Base-by-base conservation (phyloP, 2,888 invertebrate species). In the Argynnis bischoffii region DNA sequence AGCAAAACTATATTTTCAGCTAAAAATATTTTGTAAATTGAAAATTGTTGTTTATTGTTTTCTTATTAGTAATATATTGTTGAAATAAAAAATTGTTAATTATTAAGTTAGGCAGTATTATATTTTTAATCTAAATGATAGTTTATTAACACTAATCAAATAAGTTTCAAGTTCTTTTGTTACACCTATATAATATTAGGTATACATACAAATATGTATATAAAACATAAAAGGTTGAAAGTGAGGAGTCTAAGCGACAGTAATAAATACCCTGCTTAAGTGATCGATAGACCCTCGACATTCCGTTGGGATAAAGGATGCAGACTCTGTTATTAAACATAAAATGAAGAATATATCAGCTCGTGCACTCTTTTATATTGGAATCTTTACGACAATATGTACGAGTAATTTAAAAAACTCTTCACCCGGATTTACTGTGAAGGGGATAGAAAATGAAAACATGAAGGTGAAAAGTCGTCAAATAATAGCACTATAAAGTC, bases 231-330 rank as follows among this genome's bases (percentile, higher is more conserved):
- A 41, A 35, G 51, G 8, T 47, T 54, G 46, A 16, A 31, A 55
- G 51, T 54, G 31, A 31, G 50, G 55, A 53, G 18, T 51, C 60
- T 55, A 48, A 57, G 65, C 54, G 56, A 64, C 64, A 64, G 53
- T 60, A 60, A 64, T 66, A 66, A 70, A 64, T 64, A 60, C 16
- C 51, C 63, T 26, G 66, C 53, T 60, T 21, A 63, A 68, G 46
- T 68, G 66, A 71, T 68, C 59, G 70, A 71, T 71, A 48, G 31
- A 53, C 54, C 48, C 60, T 47, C 35, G 35, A 41, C 50, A 61
- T 50, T 53, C 48, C 48, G 26, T 48, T 31, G 6, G 59, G 54
- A 66, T 66, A 66, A 54, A 46, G 26, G 54, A 60, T 66, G 54
- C 61, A 61, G 53, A 54, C 48, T 15, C 60, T 60, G 46, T 57